These are phyloP conservation scores for Mythimna albipuncta DNA, from an alignment of 2,888 invertebrate genomes.

Conservation along the genomic window DNA sequence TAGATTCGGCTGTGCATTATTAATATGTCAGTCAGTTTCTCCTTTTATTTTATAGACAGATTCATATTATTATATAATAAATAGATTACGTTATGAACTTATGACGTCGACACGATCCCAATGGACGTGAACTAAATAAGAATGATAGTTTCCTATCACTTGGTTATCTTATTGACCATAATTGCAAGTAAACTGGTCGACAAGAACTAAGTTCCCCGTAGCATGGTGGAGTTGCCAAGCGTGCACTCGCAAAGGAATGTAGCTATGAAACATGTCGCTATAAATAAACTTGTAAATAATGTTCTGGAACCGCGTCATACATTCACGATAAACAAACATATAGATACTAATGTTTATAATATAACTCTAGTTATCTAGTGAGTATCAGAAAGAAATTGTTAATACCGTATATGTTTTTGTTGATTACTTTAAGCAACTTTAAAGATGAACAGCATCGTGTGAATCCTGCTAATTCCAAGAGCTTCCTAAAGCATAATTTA, in stretches of 20 bases:
- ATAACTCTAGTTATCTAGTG: slow-evolving; percentile 3
- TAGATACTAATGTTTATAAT: slow-evolving; percentile 22
- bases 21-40: too few species aligned
- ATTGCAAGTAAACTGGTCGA: neutral
- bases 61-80: too few species aligned
- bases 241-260: slow-evolving; percentile 22
- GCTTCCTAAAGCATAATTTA: neutral
- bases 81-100: too few species aligned
- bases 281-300: slow-evolving; percentile 57
- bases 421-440: neutral
- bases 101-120: neutral
- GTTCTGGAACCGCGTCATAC: slow-evolving; percentile 56
- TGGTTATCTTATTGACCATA: neutral
- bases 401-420: neutral
- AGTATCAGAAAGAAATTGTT: neutral
- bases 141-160: slow-evolving; percentile 1
- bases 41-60: too few species aligned
- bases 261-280: slow-evolving; percentile 52
- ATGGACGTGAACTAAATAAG: neutral
- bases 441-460: neutral
- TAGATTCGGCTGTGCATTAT: too few species aligned
- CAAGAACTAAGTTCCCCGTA: slow-evolving; percentile 16
- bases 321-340: slow-evolving; percentile 39
- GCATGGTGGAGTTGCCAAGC: slow-evolving; percentile 36
- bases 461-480: neutral